A percentile compares a stretch with the other conserved stretches of the same genome.
Evolutionary conservation across 2,113 vertebrate species (phyloP).

Genomic region (Dendropsophus ebraccatus): DNA sequence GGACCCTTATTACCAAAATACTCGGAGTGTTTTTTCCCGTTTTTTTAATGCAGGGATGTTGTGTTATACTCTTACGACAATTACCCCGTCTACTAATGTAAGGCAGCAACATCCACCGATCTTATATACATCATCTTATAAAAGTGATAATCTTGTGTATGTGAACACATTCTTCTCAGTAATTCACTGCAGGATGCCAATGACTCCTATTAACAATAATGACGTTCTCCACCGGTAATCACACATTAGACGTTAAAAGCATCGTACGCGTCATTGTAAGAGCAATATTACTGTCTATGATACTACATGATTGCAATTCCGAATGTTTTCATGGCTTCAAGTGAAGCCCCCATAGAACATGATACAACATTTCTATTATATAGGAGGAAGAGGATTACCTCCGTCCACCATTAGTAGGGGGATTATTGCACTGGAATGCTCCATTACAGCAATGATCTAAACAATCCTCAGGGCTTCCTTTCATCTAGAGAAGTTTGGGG

Average conservation of each 20-base stretch:
- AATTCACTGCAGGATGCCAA: neutral
- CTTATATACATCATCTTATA: no score
- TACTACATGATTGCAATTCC: neutral
- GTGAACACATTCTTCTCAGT: neutral
- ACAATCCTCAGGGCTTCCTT: neutral
- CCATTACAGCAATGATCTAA: conserved; percentile 4
- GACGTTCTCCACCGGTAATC: neutral
- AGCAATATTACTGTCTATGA: neutral
- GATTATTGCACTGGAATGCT: conserved; percentile 1
- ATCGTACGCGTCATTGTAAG: neutral
- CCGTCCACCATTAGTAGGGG: neutral
- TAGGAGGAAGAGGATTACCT: conserved; percentile 13
- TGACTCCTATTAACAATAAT: neutral
- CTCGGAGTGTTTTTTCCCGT: no score
- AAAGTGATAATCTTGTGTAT: neutral
- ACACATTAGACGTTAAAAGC: neutral
- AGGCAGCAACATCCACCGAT: no score
- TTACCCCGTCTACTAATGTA: no score
- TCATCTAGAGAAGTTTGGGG: neutral
- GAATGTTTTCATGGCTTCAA: neutral
- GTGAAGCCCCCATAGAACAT: neutral
- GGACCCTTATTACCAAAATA: no score
- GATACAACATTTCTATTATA: neutral
- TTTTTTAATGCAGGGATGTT: no score
- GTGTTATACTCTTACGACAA: no score